Evolutionary conservation across 2,113 vertebrate species (phyloP), one percentile per base, ranked within the genome.

Genomic region (Epinephelus moara): DNA sequence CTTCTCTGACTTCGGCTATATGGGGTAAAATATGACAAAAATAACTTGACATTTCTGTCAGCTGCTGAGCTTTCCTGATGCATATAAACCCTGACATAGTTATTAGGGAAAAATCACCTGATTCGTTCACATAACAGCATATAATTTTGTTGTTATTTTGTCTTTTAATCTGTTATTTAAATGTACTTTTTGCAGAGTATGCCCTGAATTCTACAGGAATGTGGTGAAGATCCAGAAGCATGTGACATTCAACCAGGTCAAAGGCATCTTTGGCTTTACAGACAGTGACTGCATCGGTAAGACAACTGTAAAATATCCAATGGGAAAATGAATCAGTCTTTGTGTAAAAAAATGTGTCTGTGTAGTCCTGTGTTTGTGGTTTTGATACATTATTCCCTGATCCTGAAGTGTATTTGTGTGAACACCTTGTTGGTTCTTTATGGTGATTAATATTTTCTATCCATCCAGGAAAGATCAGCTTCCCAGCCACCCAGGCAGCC

Each of bases 231-330:
- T 99, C 84, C 97, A 99, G 94, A 99, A 99, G 85, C 98, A 99
- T 3, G 98, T 99, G 8, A 99, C 98, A 0, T 99, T 98, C 92
- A 99, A 99, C 85, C 98, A 99, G 92, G 98, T 99, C 75, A 99
- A 99, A 94, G 98, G 98, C 81, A 99, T 99, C 83, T 99, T 99
- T 13, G 98, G 98, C 70, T 99, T 99, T 87, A 96, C 96, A 3
- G 98, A 99, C 95, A 99, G 98, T 0, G 98, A 99, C 92, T 96
- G 97, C 91, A 99, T 99, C 30, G 98, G 98, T 99, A 94, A 94
- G 91, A 45, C 25, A 56, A 10, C 27, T 45, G 2, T 57, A 57
- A 45, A 45, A 12, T 45, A 45, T 45, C 10, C 8, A 2, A 45
- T 45, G 9, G 42, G 42, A 45, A 12, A 8, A 45, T 11, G 10